Conservation (phyloP, 1,140 invertebrate species). For the Agraylea sexmaculata region DNA sequence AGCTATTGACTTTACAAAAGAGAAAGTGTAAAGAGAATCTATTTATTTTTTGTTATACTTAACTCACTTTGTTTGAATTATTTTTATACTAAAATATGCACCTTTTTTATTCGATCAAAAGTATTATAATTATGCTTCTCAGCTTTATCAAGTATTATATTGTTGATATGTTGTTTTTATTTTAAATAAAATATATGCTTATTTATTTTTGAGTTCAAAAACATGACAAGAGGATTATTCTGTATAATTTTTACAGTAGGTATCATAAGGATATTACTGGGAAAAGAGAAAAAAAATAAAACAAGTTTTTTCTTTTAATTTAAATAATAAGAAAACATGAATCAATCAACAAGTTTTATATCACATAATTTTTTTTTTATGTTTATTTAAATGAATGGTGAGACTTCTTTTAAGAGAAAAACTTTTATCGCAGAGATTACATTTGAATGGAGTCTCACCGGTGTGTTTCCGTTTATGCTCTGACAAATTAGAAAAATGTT, state of each 20-base stretch:
- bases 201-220: no score
- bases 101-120: no score
- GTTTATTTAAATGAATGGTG: conserved; percentile 30
- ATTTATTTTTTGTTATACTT: conserved; percentile 8
- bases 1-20: conserved; percentile 31
- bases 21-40: conserved; percentile 20
- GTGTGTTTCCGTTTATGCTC: conserved; percentile 54
- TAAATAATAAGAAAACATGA: background rate
- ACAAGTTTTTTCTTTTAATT: background rate
- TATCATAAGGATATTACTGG: background rate
- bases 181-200: no score
- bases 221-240: no score
- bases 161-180: no score
- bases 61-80: no score
- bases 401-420: conserved; percentile 31
- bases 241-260: no score
- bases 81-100: no score
- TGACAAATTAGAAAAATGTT: conserved; percentile 32
- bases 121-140: no score
- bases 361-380: no score
- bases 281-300: background rate
- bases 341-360: no score
- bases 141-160: no score
- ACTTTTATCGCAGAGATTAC: conserved; percentile 37
- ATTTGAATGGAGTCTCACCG: conserved; percentile 55